Base-by-base conservation (phyloP, 2,113 vertebrate genomes). In the Nematolebias whitei region DNA sequence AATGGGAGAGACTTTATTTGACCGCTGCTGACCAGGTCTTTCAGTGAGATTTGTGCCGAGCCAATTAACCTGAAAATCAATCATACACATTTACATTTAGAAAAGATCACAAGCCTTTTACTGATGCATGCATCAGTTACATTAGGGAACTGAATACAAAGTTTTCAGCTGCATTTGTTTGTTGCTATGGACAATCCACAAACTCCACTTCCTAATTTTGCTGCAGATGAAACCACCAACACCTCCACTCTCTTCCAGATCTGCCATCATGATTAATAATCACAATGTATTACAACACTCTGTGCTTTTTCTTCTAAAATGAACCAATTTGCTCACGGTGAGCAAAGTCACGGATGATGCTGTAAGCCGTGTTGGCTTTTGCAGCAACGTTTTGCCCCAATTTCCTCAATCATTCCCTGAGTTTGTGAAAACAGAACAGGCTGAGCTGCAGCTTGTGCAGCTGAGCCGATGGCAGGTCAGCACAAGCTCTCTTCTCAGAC, bases 1-100 rank as follows among this genome's bases (percentile, higher is more conserved):
- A 90, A 96, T 1, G 95, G 94, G 63, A 94, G 87, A 0, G 96
- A 95, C 79, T 80, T 94, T 70, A 84, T 85, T 50, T 96, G 94
- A 80, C 95, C 94, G 15, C 92, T 92, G 15, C 92, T 92, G 14
- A 90, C 90, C 60, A 99, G 79, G 50, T 97, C 96, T 84, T 91
- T 96, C 63, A 99, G 88, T 19, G 85, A 79, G 57, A 99, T 16
- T 0, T 92, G 92, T 20, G 94, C 92, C 0, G 90, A 95, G 70
- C 96, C 96, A 87, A 98, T 96, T 56, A 91, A 88, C 82, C 93
- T 93, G 71, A 58, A 86, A 90, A 79, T 32, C 16, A 69, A 80
- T 38, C 23, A 79, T 19, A 77, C 13, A 53, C 1, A 63, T 15
- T 12, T 24, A 1, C 1, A 4, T 51, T 75, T 45, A 4, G 8